Percentiles rank a stretch among this genome's conserved stretches.
Evolutionary conservation across 1,140 invertebrate species (phyloP).

Genomic region (Antheraea pernyi): DNA sequence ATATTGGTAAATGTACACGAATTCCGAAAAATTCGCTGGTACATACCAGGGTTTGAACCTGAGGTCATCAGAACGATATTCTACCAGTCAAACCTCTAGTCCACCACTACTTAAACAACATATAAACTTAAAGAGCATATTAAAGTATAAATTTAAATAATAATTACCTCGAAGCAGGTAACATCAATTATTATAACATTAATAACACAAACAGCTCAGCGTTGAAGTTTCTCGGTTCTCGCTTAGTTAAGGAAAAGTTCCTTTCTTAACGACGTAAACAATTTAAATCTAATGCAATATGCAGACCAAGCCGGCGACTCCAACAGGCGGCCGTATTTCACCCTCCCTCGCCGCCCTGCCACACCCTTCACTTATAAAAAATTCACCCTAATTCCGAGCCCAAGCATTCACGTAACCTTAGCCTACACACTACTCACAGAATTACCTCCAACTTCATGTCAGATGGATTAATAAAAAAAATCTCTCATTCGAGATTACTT

Average conservation of each 20-base stretch:
- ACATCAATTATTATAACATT: slow-evolving; percentile 29
- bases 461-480: not conserved
- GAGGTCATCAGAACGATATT: too few relatives aligned
- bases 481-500: too few relatives aligned
- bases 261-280: slow-evolving; percentile 76
- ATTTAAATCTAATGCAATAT: slow-evolving; percentile 77
- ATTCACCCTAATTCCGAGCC: slow-evolving; percentile 51
- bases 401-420: slow-evolving; percentile 29
- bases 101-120: too few relatives aligned
- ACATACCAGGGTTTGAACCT: too few relatives aligned
- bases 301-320: slow-evolving; percentile 52
- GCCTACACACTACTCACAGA: slow-evolving; percentile 27
- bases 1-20: too few relatives aligned
- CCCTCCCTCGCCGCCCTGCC: slow-evolving; percentile 26
- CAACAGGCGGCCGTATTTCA: slow-evolving; percentile 23
- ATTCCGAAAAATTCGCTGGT: too few relatives aligned
- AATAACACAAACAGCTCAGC: slow-evolving; percentile 36
- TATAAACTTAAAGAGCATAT: too few relatives aligned
- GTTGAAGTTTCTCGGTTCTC: slow-evolving; percentile 41
- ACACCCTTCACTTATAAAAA: slow-evolving; percentile 61
- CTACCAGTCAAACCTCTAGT: too few relatives aligned
- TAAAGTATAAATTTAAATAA: not conserved
- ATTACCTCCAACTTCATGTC: not conserved
- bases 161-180: slow-evolving; percentile 15
- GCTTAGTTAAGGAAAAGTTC: slow-evolving; percentile 57